Evolutionary conservation across 2,797 vertebrate genomes (phyloP).

Genomic region (Yasuhikotakia modesta): DNA sequence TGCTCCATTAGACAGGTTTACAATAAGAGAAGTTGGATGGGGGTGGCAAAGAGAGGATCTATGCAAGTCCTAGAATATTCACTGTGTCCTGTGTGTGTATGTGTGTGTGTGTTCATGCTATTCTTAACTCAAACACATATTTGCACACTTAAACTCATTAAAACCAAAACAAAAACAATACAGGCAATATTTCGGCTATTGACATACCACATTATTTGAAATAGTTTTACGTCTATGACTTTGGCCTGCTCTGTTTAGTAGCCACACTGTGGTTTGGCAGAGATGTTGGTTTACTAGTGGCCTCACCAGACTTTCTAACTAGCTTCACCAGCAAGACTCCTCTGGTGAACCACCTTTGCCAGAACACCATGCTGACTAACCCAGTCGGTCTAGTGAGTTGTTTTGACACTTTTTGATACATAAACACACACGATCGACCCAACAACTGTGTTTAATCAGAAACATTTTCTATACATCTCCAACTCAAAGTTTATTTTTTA

Average conservation of each 20-base stretch:
- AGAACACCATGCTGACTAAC: background rate
- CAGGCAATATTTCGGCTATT: background rate
- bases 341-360: background rate
- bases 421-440: background rate
- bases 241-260: conserved; percentile 10
- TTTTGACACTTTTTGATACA: background rate
- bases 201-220: background rate
- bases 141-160: conserved; percentile 40
- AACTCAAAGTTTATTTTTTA: background rate
- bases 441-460: background rate
- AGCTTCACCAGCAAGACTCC: background rate
- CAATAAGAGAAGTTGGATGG: conserved; percentile 62
- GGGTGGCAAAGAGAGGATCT: conserved; percentile 27
- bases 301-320: background rate
- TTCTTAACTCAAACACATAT: conserved; percentile 11
- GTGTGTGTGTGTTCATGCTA: background rate
- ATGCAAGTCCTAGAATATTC: conserved; percentile 33
- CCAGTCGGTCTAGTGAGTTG: background rate
- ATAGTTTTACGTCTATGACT: background rate
- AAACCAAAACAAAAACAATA: conserved; percentile 28
- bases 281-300: background rate
- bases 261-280: background rate
- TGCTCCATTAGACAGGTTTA: conserved; percentile 76
- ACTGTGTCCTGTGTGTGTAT: background rate
- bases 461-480: background rate